These are phyloP conservation scores for Craniophora ligustri DNA, from an alignment of 2,888 invertebrate genomes.

Conservation along the genomic window DNA sequence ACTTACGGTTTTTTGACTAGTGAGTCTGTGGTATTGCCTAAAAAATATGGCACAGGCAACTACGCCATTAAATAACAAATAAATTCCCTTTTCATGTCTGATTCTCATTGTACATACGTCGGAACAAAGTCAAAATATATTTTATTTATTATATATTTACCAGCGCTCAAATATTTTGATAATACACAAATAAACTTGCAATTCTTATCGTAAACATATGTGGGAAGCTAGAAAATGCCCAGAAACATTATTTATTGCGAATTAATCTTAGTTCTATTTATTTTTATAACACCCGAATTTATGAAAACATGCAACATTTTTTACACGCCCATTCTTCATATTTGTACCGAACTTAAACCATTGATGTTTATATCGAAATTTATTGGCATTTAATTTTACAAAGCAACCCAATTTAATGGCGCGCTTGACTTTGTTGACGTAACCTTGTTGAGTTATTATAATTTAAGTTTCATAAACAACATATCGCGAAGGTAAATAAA, in stretches of 20 bases:
- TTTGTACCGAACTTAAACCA: neutral
- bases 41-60: no score
- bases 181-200: neutral
- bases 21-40: no score
- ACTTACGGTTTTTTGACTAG: no score
- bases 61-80: no score
- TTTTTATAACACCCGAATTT: constrained; percentile 14
- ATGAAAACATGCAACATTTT: constrained; percentile 6
- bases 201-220: constrained; percentile 5
- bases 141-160: constrained; percentile 13
- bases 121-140: no score
- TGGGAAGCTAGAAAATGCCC: neutral
- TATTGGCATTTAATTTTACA: constrained; percentile 38
- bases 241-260: constrained; percentile 17
- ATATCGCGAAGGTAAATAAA: constrained; percentile 46
- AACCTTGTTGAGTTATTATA: constrained; percentile 53
- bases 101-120: no score
- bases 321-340: constrained; percentile 8
- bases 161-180: constrained; percentile 1
- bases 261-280: constrained; percentile 5
- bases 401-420: constrained; percentile 45
- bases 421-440: constrained; percentile 61
- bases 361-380: constrained; percentile 32
- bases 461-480: constrained; percentile 55
- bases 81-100: no score